Conservation (phyloP, 2,113 vertebrate genomes). For the Accipiter cooperii region DNA sequence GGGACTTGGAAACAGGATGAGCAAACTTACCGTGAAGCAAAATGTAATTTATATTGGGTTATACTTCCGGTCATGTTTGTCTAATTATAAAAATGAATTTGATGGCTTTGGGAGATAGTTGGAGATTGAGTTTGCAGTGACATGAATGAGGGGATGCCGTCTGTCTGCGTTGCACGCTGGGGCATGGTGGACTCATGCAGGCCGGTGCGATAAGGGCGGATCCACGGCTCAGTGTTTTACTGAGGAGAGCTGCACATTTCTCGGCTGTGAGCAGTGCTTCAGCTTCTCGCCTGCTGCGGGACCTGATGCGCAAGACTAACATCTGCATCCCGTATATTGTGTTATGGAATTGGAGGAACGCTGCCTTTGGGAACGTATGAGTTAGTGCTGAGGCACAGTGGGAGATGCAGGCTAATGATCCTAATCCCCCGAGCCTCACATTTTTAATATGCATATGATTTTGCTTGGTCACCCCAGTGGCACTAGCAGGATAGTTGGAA, state of each 20-base stretch:
- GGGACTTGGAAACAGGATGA: background rate
- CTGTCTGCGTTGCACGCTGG: accelerated
- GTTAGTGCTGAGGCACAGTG: background rate
- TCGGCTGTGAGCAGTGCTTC: background rate
- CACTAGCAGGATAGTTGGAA: background rate
- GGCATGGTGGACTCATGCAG: accelerated
- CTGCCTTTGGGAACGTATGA: background rate
- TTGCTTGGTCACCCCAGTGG: background rate
- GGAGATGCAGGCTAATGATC: background rate
- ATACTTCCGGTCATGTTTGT: background rate
- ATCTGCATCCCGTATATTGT: background rate
- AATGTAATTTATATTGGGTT: background rate
- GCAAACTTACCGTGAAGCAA: background rate
- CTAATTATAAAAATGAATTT: background rate
- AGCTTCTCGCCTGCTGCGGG: accelerated
- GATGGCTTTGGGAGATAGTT: background rate
- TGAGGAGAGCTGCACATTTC: background rate
- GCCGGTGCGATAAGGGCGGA: background rate
- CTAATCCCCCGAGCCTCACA: background rate
- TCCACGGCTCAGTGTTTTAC: no score
- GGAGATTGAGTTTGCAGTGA: accelerated
- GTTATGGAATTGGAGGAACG: background rate
- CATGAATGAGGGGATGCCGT: background rate
- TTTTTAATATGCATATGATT: background rate
- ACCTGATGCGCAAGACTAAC: background rate